Conservation (phyloP, 2,888 invertebrate genomes). For the Netelia fuscicornis region DNA sequence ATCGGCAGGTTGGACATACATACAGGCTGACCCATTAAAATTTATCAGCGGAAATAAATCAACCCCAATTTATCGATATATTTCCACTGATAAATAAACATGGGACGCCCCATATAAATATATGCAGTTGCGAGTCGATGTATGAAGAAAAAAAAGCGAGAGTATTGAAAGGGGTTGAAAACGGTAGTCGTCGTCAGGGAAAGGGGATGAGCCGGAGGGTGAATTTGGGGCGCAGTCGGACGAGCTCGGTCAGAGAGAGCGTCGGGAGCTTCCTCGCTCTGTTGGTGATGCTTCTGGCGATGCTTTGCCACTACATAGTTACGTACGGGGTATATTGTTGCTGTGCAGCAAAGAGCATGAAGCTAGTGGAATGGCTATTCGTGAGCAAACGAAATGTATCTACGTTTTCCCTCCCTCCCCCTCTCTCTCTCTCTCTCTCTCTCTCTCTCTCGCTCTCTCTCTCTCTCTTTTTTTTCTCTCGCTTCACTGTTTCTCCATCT, state of each 20-base stretch:
- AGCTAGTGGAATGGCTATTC: slow-evolving; percentile 34
- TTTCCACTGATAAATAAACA: too few species aligned
- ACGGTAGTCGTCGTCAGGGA: neutral
- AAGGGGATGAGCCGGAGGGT: slow-evolving; percentile 22
- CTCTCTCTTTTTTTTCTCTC: neutral
- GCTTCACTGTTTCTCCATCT: neutral
- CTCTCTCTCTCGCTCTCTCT: slow-evolving; percentile 7
- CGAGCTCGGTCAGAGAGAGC: slow-evolving; percentile 34
- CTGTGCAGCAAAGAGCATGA: slow-evolving; percentile 38
- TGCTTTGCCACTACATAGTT: slow-evolving; percentile 14
- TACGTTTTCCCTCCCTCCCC: neutral
- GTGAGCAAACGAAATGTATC: slow-evolving; percentile 53
- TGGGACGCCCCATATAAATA: too few species aligned
- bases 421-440: neutral
- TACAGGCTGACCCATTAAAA: too few species aligned
- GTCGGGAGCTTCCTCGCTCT: slow-evolving; percentile 29
- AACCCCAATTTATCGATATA: too few species aligned
- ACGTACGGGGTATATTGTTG: neutral
- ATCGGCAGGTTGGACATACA: slow-evolving; percentile 12
- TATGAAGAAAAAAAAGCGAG: neutral
- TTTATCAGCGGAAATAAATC: too few species aligned
- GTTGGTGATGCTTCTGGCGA: slow-evolving; percentile 24
- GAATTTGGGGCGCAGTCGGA: slow-evolving; percentile 34
- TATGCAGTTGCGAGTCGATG: too few species aligned
- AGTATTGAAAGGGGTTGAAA: neutral